phyloP scores from a whole-genome alignment of 2,888 invertebrate genomes.

The Cenopis cana region DNA sequence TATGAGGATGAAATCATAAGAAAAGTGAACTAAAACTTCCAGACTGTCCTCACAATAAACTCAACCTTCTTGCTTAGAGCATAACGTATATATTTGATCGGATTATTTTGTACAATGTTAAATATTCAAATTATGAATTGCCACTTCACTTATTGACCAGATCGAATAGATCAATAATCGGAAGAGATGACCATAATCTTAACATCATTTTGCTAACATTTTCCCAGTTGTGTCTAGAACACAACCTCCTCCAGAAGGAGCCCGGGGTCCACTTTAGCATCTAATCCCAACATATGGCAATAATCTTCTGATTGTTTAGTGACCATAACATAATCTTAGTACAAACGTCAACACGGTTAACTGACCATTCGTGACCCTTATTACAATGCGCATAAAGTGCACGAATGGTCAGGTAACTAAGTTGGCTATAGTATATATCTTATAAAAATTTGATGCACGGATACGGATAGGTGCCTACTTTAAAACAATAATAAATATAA shows the following conservation, averaged over 20 bases:
- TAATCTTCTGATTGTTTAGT: too few species aligned
- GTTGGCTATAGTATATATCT: not conserved
- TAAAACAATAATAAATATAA: not conserved
- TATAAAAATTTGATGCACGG: constrained; percentile 1
- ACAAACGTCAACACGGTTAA: too few species aligned
- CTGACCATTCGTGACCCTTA: too few species aligned
- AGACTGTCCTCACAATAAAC: not conserved
- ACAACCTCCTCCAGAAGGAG: too few species aligned
- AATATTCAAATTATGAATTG: not conserved
- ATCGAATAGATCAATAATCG: not conserved
- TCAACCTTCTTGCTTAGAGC: not conserved
- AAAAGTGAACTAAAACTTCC: not conserved
- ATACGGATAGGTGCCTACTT: not conserved
- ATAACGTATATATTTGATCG: not conserved
- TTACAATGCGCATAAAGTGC: too few species aligned
- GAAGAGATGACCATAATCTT: not conserved
- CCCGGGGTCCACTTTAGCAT: too few species aligned
- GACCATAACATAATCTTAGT: too few species aligned
- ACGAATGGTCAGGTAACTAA: too few species aligned
- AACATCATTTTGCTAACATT: too few species aligned
- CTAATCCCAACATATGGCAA: too few species aligned
- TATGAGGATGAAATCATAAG: not conserved
- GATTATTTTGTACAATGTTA: not conserved
- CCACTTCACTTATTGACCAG: not conserved
- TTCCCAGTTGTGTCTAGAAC: too few species aligned